These are phyloP conservation scores for Hetaerina americana DNA, from an alignment of 1,140 invertebrate genomes.

Conservation along the genomic window DNA sequence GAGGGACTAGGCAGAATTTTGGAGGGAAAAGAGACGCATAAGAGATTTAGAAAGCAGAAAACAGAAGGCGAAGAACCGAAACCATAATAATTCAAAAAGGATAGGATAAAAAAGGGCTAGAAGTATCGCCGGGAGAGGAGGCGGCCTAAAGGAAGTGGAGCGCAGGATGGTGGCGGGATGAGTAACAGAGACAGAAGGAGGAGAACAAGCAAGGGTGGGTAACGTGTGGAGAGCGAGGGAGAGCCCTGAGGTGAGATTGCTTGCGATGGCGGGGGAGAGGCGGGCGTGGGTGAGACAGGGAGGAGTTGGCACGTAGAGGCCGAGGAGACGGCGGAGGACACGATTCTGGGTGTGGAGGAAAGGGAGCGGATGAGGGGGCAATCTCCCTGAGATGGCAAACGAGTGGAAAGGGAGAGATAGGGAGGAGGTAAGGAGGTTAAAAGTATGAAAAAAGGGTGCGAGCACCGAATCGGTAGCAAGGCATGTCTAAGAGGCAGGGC, in stretches of 20 bases:
- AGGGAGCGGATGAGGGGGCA: too few relatives aligned
- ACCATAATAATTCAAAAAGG: too few relatives aligned
- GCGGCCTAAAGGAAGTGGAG: not conserved
- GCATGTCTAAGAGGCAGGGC: too few relatives aligned
- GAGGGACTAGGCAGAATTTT: too few relatives aligned
- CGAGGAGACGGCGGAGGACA: too few relatives aligned
- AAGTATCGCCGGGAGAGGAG: not conserved
- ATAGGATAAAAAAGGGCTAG: too few relatives aligned
- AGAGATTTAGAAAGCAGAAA: too few relatives aligned
- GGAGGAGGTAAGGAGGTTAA: not conserved
- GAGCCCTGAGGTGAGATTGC: not conserved
- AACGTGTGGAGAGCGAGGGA: not conserved
- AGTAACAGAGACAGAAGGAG: not conserved
- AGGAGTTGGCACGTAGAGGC: not conserved
- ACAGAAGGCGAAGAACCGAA: too few relatives aligned
- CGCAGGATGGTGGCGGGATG: not conserved
- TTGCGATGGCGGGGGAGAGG: not conserved
- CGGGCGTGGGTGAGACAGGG: not conserved
- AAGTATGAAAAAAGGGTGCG: not conserved
- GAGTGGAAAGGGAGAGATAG: too few relatives aligned
- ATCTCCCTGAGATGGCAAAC: too few relatives aligned
- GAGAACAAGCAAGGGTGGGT: not conserved
- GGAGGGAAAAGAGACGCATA: too few relatives aligned
- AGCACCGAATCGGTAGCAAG: not conserved
- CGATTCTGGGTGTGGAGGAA: too few relatives aligned